These are phyloP conservation scores for Autographa gamma DNA, from an alignment of 2,888 invertebrate species.

Conservation along the genomic window DNA sequence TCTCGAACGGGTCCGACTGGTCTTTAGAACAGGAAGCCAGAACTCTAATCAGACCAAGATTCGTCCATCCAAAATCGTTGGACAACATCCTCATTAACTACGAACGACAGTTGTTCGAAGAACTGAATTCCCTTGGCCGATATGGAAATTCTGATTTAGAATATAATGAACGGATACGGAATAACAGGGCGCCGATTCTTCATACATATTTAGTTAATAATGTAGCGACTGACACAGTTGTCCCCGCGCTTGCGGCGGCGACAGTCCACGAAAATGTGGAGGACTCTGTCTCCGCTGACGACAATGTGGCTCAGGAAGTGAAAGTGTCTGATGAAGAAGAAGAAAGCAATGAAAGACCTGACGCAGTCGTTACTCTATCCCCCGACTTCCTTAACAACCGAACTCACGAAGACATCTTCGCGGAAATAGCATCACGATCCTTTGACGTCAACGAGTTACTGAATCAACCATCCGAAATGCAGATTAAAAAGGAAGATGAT, in stretches of 20 bases:
- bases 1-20: constrained; percentile 92
- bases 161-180: constrained; percentile 84
- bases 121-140: constrained; percentile 91
- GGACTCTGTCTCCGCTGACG: constrained; percentile 82
- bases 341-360: constrained; percentile 60
- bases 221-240: constrained; percentile 84
- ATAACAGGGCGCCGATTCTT: constrained; percentile 76
- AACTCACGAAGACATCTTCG: constrained; percentile 79
- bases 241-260: constrained; percentile 74
- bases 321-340: constrained; percentile 80
- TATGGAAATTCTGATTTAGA: constrained; percentile 71
- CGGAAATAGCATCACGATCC: constrained; percentile 79
- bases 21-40: constrained; percentile 89
- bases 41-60: constrained; percentile 89
- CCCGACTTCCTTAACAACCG: constrained; percentile 77
- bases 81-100: constrained; percentile 92
- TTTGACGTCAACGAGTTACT: constrained; percentile 86
- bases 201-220: constrained; percentile 87
- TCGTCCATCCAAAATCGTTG: constrained; percentile 92
- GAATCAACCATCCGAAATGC: constrained; percentile 78
- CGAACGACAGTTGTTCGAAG: constrained; percentile 92
- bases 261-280: constrained; percentile 70
- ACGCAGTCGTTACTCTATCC: constrained; percentile 81
- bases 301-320: constrained; percentile 84
- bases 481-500: constrained; percentile 74